phyloP scores from a whole-genome alignment of 2,888 invertebrate species.

The Craniophora ligustri region DNA sequence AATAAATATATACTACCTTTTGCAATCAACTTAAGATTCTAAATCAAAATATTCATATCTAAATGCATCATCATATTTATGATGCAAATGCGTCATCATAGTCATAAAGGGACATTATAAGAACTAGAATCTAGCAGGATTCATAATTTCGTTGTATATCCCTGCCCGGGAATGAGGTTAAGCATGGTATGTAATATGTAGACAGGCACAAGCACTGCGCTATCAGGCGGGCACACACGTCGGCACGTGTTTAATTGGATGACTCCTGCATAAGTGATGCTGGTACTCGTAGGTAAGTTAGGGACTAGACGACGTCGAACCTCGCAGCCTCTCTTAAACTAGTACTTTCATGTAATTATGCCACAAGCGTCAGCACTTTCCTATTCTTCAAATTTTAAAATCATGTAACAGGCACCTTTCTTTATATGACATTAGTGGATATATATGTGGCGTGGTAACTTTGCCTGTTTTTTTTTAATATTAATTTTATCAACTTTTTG shows the following conservation, averaged over 20 bases:
- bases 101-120: too few relatives aligned
- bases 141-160: constrained; percentile 19
- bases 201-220: constrained; percentile 31
- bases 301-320: constrained; percentile 28
- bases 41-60: too few relatives aligned
- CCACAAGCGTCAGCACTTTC: constrained; percentile 28
- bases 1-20: too few relatives aligned
- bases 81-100: too few relatives aligned
- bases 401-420: too few relatives aligned
- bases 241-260: constrained; percentile 62
- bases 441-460: too few relatives aligned
- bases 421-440: too few relatives aligned
- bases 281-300: constrained; percentile 43
- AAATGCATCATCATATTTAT: too few relatives aligned
- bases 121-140: constrained; percentile 16
- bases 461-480: too few relatives aligned
- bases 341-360: constrained; percentile 41
- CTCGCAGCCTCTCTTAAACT: constrained; percentile 33
- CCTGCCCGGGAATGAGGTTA: constrained; percentile 31
- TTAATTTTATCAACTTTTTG: too few relatives aligned
- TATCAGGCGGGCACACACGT: constrained; percentile 45
- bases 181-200: constrained; percentile 41
- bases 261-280: constrained; percentile 64
- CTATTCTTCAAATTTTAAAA: constrained; percentile 6
- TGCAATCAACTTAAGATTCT: too few relatives aligned